phyloP scores from a whole-genome alignment of 1,140 invertebrate species.

The Diorhabda sublineata region DNA sequence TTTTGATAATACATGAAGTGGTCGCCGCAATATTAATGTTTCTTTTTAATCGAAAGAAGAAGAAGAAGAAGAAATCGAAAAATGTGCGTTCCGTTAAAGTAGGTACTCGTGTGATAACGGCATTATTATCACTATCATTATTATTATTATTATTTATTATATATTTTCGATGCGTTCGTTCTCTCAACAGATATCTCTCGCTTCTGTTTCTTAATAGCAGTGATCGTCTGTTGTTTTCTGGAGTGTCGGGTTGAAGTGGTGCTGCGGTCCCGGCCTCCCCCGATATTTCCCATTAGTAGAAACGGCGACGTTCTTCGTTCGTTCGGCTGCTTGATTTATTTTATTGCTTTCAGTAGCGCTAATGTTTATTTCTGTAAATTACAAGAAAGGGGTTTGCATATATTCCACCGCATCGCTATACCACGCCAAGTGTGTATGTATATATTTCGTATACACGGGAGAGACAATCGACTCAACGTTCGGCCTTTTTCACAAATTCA shows the following conservation, averaged over 20 bases:
- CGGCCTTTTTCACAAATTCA: not conserved
- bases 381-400: conserved; percentile 47
- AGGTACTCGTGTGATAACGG: no score
- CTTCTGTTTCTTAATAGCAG: conserved; percentile 19
- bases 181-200: conserved; percentile 10
- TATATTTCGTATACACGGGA: not conserved
- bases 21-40: no score
- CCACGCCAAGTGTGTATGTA: conserved; percentile 11
- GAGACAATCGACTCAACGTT: not conserved
- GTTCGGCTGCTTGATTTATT: conserved; percentile 46
- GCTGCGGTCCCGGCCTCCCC: conserved; percentile 26
- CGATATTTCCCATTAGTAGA: conserved; percentile 42
- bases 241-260: conserved; percentile 11
- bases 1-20: no score
- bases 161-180: no score
- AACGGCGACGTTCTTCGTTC: conserved; percentile 30
- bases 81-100: no score
- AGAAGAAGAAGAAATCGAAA: no score
- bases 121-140: no score
- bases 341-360: conserved; percentile 48
- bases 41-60: no score
- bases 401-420: conserved; percentile 13
- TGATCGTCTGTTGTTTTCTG: conserved; percentile 32
- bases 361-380: conserved; percentile 49
- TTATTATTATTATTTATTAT: no score